Base-by-base conservation (phyloP, 2,113 vertebrate genomes). In the Redunca redunca region DNA sequence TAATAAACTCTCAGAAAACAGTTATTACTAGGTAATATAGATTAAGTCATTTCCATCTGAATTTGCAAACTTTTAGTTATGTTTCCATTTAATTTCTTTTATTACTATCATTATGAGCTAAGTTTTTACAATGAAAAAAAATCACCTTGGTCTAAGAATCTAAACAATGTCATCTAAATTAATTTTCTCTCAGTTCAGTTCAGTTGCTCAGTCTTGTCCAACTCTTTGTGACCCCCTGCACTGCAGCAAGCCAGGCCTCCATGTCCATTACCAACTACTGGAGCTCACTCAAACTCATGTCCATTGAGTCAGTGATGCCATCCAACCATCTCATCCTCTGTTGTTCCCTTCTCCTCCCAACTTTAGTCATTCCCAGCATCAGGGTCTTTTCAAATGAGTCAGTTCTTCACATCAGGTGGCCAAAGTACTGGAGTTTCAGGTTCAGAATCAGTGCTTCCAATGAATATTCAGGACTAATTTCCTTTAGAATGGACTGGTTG, bases 21-120 rank as follows among this genome's bases (percentile, higher is more conserved):
- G 6, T 86, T 46, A 90, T 64, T 87, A 86, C 7, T 62, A 25
- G 16, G 28, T 89, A 89, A 52, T 78, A 48, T 25, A 55, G 28
- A 3, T 84, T 12, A 90, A 82, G 46, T 83, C 16, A 95, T 78
- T 94, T 91, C 25, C 10, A 71, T 40, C 11, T 50, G 43, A 92
- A 50, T 88, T 84, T 82, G 9, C 87, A 67, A 82, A 71, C 30
- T 77, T 87, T 91, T 40, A 40, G 3, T 74, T 33, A 57, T 92
- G 33, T 83, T 92, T 94, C 50, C 43, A 92, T 81, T 89, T 43
- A 78, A 13, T 80, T 91, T 93, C 40, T 91, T 91, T 78, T 16
- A 43, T 26, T 92, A 33, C 48, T 88, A 4, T 93, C 43, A 71
- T 78, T 67, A 67, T 92, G n/a, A 9, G 17, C 57, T 97, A 7